Evolutionary conservation across 2,888 invertebrate species (phyloP), one percentile per base, ranked within the genome.

Genomic region (Deilephila porcellus): DNA sequence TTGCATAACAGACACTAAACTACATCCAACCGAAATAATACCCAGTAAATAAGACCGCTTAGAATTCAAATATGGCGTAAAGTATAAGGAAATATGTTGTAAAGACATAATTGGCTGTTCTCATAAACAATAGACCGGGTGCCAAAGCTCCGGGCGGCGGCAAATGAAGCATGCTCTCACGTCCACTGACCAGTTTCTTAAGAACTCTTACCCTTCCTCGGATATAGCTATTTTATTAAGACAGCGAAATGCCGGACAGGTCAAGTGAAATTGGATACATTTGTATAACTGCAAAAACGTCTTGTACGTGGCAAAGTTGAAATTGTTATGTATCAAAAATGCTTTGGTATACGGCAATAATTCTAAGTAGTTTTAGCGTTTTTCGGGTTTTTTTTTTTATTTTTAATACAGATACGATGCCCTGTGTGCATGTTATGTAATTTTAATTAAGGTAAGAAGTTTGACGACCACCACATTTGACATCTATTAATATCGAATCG

Each of bases 141-240:
- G 90, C 91, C 85, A 83, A 86, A 82, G 91, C 93, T 91, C 83
- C 83, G 75, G 88, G 93, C 89, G 78, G 88, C 76, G 62, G 74
- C 88, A 91, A 92, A 93, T 90, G 91, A 92, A 92, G 88, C 90
- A 87, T 89, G 88, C 89, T 89, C 90, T 90, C 90, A 91, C 90
- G 90, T 89, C 64, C 86, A 81, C 78, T 74, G 79, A 82, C 91
- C 87, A 88, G 80, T 82, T 82, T 83, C 72, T 73, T 74, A 76
- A 82, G 88, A 86, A 71, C 88, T 77, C 73, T 74, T 74, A 52
- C 74, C 73, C 64, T 45, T 73, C 72, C 76, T 75, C 71, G 72
- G 73, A 73, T 71, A 60, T 37, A 70, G 53, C 70, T 72, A 37
- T 75, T 74, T 74, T 76, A 34, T 5, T 45, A 53, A 4, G 53